These are phyloP conservation scores for Epinephelus fuscoguttatus DNA, from an alignment of 2,113 vertebrate genomes.

Conservation along the genomic window DNA sequence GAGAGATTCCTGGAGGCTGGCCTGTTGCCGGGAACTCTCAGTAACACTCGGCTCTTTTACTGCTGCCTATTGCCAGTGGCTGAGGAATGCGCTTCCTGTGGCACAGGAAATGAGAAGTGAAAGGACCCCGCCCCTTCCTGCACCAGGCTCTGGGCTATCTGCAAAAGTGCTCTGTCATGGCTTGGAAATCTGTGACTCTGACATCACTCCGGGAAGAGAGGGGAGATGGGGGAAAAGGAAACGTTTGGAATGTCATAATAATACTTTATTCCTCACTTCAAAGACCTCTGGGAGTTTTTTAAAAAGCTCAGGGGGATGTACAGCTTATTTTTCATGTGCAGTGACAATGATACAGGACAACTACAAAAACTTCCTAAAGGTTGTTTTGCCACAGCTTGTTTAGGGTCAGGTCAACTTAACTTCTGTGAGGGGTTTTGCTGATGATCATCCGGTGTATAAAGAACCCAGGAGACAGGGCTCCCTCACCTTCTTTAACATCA, in stretches of 20 bases:
- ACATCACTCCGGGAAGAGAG: conserved; percentile 50
- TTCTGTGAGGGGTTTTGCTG: too few species aligned
- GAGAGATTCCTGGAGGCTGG: conserved; percentile 42
- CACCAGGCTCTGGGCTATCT: conserved; percentile 11
- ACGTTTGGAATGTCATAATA: conserved; percentile 52
- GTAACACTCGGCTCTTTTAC: conserved; percentile 17
- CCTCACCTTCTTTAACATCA: too few species aligned
- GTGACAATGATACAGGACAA: background rate
- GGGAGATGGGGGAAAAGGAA: conserved; percentile 25
- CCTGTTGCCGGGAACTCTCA: conserved; percentile 56
- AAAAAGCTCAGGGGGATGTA: background rate
- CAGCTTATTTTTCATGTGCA: background rate
- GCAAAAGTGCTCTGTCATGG: conserved; percentile 72
- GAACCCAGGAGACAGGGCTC: background rate
- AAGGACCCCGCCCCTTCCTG: conserved; percentile 60
- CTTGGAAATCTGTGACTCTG: conserved; percentile 47
- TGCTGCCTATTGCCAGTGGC: conserved; percentile 25
- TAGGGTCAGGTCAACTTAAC: background rate
- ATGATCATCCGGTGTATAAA: background rate
- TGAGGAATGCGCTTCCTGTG: conserved; percentile 74
- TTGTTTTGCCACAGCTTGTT: background rate
- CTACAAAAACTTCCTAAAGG: background rate
- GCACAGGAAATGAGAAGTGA: conserved; percentile 73
- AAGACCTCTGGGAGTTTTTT: conserved; percentile 20
- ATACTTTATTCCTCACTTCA: background rate